Evolutionary conservation across 2,888 invertebrate genomes (phyloP).

Genomic region (Noctua pronuba): DNA sequence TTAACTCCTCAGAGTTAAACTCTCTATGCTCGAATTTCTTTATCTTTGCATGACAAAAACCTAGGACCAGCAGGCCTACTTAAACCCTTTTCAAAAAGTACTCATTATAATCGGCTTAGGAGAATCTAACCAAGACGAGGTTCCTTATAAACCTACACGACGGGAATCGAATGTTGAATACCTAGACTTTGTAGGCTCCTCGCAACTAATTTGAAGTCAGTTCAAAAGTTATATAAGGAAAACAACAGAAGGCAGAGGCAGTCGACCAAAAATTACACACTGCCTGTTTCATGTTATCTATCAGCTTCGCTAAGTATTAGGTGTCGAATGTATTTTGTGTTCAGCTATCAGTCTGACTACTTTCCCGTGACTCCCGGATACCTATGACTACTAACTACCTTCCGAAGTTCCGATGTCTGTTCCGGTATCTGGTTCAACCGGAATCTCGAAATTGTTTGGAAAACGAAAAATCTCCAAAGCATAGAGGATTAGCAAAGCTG

Average conservation of each 20-base stretch:
- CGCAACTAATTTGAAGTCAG: background rate
- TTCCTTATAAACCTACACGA: background rate
- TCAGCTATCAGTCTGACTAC: background rate
- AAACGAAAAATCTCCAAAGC: background rate
- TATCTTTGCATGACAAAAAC: background rate
- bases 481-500: background rate
- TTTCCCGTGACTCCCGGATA: background rate
- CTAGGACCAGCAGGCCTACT: background rate
- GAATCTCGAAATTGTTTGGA: background rate
- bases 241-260: background rate
- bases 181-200: background rate
- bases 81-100: background rate
- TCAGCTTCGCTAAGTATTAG: background rate
- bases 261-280: background rate
- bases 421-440: background rate
- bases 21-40: background rate
- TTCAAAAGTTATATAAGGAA: background rate
- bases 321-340: background rate
- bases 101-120: conserved; percentile 8
- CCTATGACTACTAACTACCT: background rate
- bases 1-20: no score
- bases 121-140: background rate
- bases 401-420: background rate
- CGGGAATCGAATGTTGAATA: background rate
- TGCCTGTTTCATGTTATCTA: background rate